Base-by-base conservation (phyloP, 2,888 invertebrate species). In the Rapana venosa region DNA sequence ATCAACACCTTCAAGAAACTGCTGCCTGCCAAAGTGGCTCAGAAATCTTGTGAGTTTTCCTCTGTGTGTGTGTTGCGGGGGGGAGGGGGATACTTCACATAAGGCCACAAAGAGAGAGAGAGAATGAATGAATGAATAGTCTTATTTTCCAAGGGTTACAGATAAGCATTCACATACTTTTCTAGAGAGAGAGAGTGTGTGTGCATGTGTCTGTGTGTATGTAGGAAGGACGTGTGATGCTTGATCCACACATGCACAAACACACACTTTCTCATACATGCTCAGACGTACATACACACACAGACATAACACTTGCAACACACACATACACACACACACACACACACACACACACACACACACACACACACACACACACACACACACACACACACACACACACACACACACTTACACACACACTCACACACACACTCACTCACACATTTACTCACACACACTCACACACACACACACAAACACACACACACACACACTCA, bases 1-100 rank as follows among this genome's bases (percentile, higher is more conserved):
- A 90, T 93, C 47, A 95, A 95, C 92, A 96, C 96, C 26, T 94
- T 95, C 91, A 93, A 93, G 61, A 92, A 92, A 47, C 92, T 96
- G 26, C 91, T 96, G 70, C 95, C 96, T 13, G 90, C 91, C 74
- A 93, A 94, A 87, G 91, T 95, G 35, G 95, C 95, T 47, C 90
- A 91, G n/a, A 94, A 94, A 89, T 93, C 95, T 88, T 92, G 96
- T 96, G 92, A 93, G 94, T 47, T 47, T 47, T 47, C 8, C 47
- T 47, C 47, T 47, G 47, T 47, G 2, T 47, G 47, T 93, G 15
- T 88, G 47, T 32, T 22, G 56, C 17, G 2, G 47, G 8, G 47
- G 47, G 47, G 47, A 8, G 47, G 8, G 47, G 47, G 47, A 47
- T 47, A 47, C 47, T 47, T 47, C 47, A 47, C 47, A 47, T 47